Percentiles rank a stretch among this genome's conserved stretches.
These are phyloP conservation scores for Carassius gibelio DNA, from an alignment of 2,113 vertebrate genomes.

Conservation along the genomic window DNA sequence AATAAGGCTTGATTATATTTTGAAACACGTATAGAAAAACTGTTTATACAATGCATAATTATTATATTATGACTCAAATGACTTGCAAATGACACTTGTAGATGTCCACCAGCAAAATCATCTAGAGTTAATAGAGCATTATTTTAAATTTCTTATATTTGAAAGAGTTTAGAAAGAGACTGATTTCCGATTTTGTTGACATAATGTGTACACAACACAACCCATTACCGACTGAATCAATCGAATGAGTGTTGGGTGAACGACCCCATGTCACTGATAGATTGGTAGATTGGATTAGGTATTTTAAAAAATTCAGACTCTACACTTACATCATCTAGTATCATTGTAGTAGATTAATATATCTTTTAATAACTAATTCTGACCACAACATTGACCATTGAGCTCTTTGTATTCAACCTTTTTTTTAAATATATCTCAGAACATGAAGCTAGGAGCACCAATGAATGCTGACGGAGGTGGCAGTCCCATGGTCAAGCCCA, in stretches of 20 bases:
- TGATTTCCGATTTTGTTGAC: not conserved
- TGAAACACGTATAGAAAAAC: not conserved
- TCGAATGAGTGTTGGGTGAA: not conserved
- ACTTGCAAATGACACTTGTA: not conserved
- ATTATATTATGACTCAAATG: not conserved
- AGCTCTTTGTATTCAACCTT: not conserved
- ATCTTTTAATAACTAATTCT: constrained; percentile 19
- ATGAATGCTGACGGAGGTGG: constrained; percentile 86
- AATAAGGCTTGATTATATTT: not conserved
- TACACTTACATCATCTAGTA: constrained; percentile 31
- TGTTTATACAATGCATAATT: not conserved
- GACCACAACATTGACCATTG: not conserved
- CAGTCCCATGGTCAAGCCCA: constrained; percentile 92
- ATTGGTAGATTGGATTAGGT: not conserved
- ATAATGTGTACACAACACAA: not conserved
- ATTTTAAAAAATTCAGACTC: not conserved
- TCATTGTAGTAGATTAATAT: constrained; percentile 6
- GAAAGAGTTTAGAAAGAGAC: no score
- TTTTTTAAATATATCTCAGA: constrained; percentile 63
- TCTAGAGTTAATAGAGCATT: not conserved
- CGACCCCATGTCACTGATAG: not conserved
- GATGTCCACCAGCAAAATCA: not conserved
- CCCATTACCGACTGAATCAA: not conserved
- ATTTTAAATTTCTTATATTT: not conserved
- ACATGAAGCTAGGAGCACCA: constrained; percentile 69